Conservation (phyloP, 2,797 vertebrate species). For the Syngnathus acus region DNA sequence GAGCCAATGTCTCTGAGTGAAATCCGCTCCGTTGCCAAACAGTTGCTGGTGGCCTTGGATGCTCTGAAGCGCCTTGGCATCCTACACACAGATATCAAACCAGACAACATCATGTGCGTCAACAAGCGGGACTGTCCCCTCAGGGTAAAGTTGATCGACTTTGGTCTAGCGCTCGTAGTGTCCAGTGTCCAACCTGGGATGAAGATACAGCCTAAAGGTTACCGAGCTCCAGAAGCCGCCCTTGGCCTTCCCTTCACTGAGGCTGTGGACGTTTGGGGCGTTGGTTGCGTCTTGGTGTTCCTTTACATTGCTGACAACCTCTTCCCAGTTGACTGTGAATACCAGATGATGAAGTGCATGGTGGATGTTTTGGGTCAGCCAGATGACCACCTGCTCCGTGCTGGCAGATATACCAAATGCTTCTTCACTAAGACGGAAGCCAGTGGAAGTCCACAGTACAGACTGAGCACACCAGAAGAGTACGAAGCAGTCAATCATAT, state of each 20-base stretch:
- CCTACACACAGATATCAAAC: conserved; percentile 23
- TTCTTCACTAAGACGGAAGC: conserved; percentile 13
- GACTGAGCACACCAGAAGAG: conserved; percentile 17
- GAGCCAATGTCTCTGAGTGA: not conserved
- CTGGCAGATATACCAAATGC: not conserved
- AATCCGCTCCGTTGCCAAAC: conserved; percentile 10
- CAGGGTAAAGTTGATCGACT: conserved; percentile 25
- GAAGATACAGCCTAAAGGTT: not conserved
- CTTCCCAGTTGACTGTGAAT: conserved; percentile 17
- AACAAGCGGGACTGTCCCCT: not conserved
- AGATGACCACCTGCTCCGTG: conserved; percentile 10
- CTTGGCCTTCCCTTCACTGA: conserved; percentile 29
- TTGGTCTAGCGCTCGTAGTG: not conserved
- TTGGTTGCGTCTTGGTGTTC: conserved; percentile 19
- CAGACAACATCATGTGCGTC: conserved; percentile 24
- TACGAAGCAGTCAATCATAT: not conserved
- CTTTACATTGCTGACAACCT: conserved; percentile 23
- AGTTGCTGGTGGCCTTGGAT: conserved; percentile 23
- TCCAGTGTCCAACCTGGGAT: conserved; percentile 1
- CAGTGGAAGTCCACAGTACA: not conserved
- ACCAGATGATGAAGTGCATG: conserved; percentile 25
- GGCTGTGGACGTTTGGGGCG: conserved; percentile 22
- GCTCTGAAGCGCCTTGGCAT: conserved; percentile 13
- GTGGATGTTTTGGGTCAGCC: conserved; percentile 25
- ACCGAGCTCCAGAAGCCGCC: conserved; percentile 22